phyloP scores from a whole-genome alignment of 2,797 vertebrate genomes.

The Scleropages formosus region DNA sequence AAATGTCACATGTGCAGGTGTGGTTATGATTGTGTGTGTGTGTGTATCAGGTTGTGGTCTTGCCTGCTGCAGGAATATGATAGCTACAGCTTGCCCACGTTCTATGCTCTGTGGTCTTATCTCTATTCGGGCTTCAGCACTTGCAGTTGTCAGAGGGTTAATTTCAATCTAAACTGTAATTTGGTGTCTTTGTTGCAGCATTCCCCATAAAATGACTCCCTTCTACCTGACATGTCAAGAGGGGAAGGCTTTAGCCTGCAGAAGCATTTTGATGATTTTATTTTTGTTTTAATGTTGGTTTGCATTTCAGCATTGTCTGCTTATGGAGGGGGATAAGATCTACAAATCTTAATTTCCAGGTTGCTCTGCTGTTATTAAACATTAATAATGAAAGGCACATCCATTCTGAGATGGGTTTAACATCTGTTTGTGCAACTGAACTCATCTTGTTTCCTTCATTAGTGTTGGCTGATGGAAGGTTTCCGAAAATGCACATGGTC shows the following conservation, averaged over 20 bases:
- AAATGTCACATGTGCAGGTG: slow-evolving; percentile 10
- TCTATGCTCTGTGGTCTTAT: slow-evolving; percentile 31
- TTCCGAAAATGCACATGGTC: slow-evolving; percentile 3
- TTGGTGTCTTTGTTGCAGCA: neutral
- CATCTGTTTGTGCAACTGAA: slow-evolving; percentile 6
- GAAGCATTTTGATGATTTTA: neutral
- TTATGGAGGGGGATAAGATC: neutral
- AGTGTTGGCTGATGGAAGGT: neutral
- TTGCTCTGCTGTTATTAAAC: neutral
- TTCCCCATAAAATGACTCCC: too few relatives aligned
- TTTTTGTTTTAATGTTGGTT: neutral
- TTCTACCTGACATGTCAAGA: too few relatives aligned
- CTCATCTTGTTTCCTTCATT: slow-evolving; percentile 3
- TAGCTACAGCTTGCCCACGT: slow-evolving; percentile 17
- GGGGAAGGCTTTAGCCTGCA: too few relatives aligned
- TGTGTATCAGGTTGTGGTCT: slow-evolving; percentile 6
- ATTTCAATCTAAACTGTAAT: slow-evolving; percentile 27
- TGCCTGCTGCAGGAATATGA: slow-evolving; percentile 24
- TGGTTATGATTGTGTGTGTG: slow-evolving; percentile 1
- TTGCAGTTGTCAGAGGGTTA: neutral
- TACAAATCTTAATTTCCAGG: neutral
- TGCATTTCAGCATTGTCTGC: neutral
- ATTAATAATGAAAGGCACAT: slow-evolving; percentile 1
- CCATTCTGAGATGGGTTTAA: neutral
- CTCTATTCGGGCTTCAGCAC: slow-evolving; percentile 22